These are phyloP conservation scores for Schizopygopsis malacanthus DNA, from an alignment of 2,797 vertebrate species.

Conservation along the genomic window DNA sequence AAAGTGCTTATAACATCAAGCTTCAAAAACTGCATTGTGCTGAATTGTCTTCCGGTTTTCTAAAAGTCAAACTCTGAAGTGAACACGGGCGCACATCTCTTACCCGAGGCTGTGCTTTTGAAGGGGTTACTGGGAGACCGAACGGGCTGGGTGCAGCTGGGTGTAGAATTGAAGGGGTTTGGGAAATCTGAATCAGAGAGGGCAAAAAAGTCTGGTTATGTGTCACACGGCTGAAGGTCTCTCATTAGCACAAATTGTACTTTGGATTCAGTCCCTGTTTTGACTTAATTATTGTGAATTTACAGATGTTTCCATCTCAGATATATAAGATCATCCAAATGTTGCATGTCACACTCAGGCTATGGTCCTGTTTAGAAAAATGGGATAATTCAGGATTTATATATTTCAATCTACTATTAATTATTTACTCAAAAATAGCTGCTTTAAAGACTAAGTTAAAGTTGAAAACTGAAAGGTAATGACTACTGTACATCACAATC, in stretches of 20 bases:
- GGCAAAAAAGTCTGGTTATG: background rate
- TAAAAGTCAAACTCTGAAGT: background rate
- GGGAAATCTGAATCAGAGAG: slow-evolving; percentile 77
- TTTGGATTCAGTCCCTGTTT: background rate
- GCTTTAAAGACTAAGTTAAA: background rate
- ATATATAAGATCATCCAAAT: slow-evolving; percentile 13
- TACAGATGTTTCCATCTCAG: slow-evolving; percentile 25
- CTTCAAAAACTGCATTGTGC: background rate
- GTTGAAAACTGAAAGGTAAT: background rate
- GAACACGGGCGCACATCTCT: slow-evolving; percentile 57
- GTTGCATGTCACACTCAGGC: background rate
- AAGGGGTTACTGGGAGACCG: slow-evolving; percentile 90
- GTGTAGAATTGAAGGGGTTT: slow-evolving; percentile 83
- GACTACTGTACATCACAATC: background rate
- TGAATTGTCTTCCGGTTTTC: background rate
- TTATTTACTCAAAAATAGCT: background rate
- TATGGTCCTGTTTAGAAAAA: slow-evolving; percentile 6
- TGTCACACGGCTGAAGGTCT: background rate
- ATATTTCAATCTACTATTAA: background rate
- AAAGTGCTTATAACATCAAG: background rate
- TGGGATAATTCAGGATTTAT: background rate
- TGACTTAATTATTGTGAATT: slow-evolving; percentile 39
- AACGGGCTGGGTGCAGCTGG: slow-evolving; percentile 72
- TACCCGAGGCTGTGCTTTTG: slow-evolving; percentile 83
- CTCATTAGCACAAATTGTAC: slow-evolving; percentile 9